phyloP scores from a whole-genome alignment of 64 coral and sea anemone species.

The Stylophora pistillata region DNA sequence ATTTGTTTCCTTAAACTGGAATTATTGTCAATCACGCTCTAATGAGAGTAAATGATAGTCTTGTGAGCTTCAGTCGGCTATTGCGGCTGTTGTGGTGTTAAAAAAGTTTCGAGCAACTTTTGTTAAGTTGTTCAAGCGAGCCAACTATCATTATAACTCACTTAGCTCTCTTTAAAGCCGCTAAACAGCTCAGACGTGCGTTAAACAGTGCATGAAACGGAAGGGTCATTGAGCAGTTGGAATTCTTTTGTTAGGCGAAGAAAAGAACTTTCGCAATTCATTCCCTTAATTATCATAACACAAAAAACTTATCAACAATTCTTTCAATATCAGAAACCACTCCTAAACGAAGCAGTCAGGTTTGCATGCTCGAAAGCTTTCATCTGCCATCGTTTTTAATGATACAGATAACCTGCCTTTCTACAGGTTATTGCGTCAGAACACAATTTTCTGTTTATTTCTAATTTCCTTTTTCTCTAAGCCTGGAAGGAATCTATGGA shows the following conservation, averaged over 20 bases:
- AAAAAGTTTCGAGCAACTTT: conserved; percentile 6
- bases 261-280: conserved; percentile 35
- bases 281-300: conserved; percentile 11
- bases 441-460: background rate
- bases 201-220: background rate
- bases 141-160: background rate
- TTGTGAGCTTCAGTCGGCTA: background rate
- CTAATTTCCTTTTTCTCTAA: background rate
- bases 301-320: background rate
- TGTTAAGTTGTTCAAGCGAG: background rate
- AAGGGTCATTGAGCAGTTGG: conserved; percentile 8
- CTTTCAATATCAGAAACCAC: background rate
- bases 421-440: background rate
- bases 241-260: conserved; percentile 25
- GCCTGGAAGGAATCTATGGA: background rate
- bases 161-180: too few relatives aligned
- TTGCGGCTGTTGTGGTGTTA: background rate
- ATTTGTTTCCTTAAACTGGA: background rate
- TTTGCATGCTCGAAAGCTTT: background rate
- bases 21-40: conserved; percentile 8
- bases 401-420: background rate
- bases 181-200: background rate
- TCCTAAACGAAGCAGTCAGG: background rate
- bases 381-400: background rate
- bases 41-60: background rate